Evolutionary conservation across 2,888 invertebrate species (phyloP).

Genomic region (Drosophila neutralis): DNA sequence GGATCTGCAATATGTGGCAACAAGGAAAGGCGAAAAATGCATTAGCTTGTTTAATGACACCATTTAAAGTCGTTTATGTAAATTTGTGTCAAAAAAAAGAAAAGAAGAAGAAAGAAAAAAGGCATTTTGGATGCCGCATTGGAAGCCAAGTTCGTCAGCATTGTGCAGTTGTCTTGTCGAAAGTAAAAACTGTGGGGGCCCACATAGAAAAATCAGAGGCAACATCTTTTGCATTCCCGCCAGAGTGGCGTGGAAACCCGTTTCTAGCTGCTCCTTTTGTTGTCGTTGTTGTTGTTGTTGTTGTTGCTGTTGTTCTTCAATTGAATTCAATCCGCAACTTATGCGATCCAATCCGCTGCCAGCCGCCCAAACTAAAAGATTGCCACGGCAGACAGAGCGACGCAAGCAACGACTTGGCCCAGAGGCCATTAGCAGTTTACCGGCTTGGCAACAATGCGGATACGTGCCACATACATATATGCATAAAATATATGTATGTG

Average conservation of each 20-base stretch:
- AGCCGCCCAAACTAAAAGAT: constrained; percentile 24
- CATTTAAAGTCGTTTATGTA: neutral
- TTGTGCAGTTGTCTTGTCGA: constrained; percentile 27
- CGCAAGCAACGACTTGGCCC: constrained; percentile 46
- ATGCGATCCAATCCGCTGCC: constrained; percentile 14
- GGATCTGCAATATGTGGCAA: neutral
- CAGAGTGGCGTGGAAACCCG: constrained; percentile 27
- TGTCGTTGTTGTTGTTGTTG: neutral
- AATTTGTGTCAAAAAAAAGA: neutral
- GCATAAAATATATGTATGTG: constrained; percentile 1
- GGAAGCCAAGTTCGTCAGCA: neutral
- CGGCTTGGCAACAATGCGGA: constrained; percentile 60
- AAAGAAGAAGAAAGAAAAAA: neutral
- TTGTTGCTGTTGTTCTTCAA: constrained; percentile 12
- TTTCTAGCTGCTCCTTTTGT: constrained; percentile 29
- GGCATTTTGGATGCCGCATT: neutral
- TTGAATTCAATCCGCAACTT: constrained; percentile 13
- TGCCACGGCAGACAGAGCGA: constrained; percentile 47
- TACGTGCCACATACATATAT: constrained; percentile 26
- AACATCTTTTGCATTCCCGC: constrained; percentile 19
- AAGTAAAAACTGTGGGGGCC: constrained; percentile 45
- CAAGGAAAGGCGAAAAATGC: neutral
- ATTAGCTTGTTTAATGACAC: neutral
- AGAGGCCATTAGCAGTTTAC: constrained; percentile 44
- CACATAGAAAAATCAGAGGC: constrained; percentile 28